Evolutionary conservation across 2,797 vertebrate species (phyloP).

Genomic region (Naso thynnoides): DNA sequence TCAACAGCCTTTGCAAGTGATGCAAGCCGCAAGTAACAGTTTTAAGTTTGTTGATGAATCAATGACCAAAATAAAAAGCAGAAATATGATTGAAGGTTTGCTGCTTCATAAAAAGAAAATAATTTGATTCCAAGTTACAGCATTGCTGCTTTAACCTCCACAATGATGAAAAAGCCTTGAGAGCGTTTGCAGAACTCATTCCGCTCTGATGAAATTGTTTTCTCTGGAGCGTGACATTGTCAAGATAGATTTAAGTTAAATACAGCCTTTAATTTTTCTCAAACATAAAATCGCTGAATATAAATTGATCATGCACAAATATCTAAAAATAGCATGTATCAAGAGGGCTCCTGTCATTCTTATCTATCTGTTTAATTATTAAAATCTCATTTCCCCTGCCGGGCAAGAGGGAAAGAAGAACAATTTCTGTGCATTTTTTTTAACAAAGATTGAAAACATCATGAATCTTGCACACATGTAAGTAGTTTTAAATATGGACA

Average conservation of each 20-base stretch:
- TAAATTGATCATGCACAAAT: constrained; percentile 9
- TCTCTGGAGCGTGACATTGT: neutral
- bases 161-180: neutral
- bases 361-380: constrained; percentile 53
- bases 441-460: neutral
- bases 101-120: constrained; percentile 3
- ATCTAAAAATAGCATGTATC: constrained; percentile 35
- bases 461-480: neutral
- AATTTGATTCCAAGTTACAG: neutral
- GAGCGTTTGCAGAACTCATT: neutral
- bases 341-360: constrained; percentile 18
- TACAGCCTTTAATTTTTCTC: constrained; percentile 6
- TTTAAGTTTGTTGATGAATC: neutral
- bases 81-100: neutral
- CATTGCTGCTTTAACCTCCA: neutral
- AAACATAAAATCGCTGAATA: constrained; percentile 21
- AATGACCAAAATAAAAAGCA: neutral
- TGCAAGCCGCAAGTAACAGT: no score
- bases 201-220: neutral
- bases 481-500: neutral
- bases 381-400: constrained; percentile 46
- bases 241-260: constrained; percentile 24
- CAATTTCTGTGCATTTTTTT: constrained; percentile 5
- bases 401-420: constrained; percentile 12
- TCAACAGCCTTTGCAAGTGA: neutral